Conservation (phyloP, 2,797 vertebrate genomes). For the Melanogrammus aeglefinus region DNA sequence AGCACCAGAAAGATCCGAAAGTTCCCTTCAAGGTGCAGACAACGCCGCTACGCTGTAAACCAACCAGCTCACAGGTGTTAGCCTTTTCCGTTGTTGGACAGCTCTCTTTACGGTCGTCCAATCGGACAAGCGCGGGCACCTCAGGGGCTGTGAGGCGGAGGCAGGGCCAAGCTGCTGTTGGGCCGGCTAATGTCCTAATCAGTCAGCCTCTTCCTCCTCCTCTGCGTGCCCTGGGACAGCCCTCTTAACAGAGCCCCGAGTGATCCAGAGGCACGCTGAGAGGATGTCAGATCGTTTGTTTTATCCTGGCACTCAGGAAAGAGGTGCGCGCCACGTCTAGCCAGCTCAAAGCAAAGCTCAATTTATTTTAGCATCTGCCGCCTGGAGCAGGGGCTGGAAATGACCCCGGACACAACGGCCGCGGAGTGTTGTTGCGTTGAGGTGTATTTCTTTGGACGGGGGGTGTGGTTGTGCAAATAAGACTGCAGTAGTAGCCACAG, state of each 20-base stretch:
- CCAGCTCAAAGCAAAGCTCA: slow-evolving; percentile 1
- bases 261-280: slow-evolving; percentile 23
- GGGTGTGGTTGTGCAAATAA: slow-evolving; percentile 34
- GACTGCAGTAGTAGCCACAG: slow-evolving; percentile 64
- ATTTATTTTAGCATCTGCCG: neutral
- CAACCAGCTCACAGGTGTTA: slow-evolving; percentile 38
- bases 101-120: slow-evolving; percentile 55
- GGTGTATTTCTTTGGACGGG: neutral
- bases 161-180: slow-evolving; percentile 45
- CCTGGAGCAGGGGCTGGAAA: neutral
- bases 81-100: slow-evolving; percentile 33
- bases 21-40: slow-evolving; percentile 32
- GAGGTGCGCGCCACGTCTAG: neutral
- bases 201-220: slow-evolving; percentile 50
- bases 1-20: slow-evolving; percentile 15
- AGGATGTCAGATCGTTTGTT: slow-evolving; percentile 34
- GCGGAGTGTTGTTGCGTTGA: neutral
- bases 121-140: slow-evolving; percentile 53
- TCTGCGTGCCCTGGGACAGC: slow-evolving; percentile 34
- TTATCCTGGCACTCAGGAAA: slow-evolving; percentile 5
- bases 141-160: slow-evolving; percentile 50
- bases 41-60: slow-evolving; percentile 29
- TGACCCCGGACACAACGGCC: neutral
- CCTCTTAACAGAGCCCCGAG: slow-evolving; percentile 38
- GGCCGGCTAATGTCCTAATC: slow-evolving; percentile 64